Base-by-base conservation (phyloP, 2,797 vertebrate genomes). In the Gadopsis marmoratus region DNA sequence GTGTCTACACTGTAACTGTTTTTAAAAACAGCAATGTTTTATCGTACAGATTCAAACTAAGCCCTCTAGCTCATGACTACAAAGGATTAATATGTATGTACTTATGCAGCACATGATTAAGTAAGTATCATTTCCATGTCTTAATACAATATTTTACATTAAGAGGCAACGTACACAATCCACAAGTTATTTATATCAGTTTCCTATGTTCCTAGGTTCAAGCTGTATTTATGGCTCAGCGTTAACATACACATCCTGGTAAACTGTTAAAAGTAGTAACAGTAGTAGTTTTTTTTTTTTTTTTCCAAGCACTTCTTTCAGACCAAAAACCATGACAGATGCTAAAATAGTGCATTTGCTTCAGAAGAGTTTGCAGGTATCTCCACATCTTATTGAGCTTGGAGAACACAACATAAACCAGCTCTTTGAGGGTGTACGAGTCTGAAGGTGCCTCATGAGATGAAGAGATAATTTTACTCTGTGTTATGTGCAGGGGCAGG, bases 401-500 rank as follows among this genome's bases (percentile, higher is more conserved):
- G 61, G 55, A 86, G 80, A 87, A 80, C 53, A 67, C 43, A 77
- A 77, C 48, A 71, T 21, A 58, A 86, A 76, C 61, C 33, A 14
- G 74, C 67, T 72, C 74, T 82, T 88, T 83, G 76, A 85, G 87
- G 77, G 51, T 45, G 77, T 73, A 55, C 69, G 41, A 67, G 81
- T 78, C 85, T 76, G 86, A 91, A 92, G 82, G 87, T 82, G 90
- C 74, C 79, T 90, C 73, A 17, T 43, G 56, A 95, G 94, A 95
- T 95, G 79, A 91, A 86, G 72, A 82, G 93, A 95, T 95, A 91
- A 87, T 89, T 86, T 75, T 65, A 84, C 83, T 89, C 86, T 75
- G 78, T 76, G 88, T 85, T 85, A 92, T 84, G 78, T 83, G 86
- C 89, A 91, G 70, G 73, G 81, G 90, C 89, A 91, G 89, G 88